These are phyloP conservation scores for Oncorhynchus masou DNA, from an alignment of 2,113 vertebrate genomes.

Conservation along the genomic window DNA sequence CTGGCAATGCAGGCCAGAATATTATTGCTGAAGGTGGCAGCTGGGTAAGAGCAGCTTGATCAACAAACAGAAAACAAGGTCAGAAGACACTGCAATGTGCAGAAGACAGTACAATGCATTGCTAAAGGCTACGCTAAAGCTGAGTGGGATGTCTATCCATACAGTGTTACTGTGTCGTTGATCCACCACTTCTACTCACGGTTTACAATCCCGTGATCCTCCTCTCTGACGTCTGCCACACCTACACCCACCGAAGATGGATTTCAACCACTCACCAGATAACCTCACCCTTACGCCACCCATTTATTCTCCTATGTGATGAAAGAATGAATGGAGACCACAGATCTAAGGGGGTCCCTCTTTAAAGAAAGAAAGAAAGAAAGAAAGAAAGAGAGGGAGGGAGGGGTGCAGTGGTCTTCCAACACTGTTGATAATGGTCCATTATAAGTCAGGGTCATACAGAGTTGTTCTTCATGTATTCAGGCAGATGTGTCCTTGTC, in stretches of 20 bases:
- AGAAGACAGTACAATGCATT: not conserved
- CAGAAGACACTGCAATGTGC: not conserved
- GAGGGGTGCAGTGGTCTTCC: not conserved
- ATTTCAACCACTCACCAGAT: too few relatives aligned
- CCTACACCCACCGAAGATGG: conserved; percentile 21
- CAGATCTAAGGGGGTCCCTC: not conserved
- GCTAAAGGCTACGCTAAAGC: not conserved
- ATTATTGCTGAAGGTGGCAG: not conserved
- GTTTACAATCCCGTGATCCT: too few relatives aligned
- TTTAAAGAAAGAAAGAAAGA: conserved; percentile 5
- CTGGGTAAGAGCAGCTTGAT: not conserved
- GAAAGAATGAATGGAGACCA: not conserved
- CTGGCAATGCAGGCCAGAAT: too few relatives aligned
- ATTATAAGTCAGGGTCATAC: conserved; percentile 7
- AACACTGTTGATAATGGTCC: not conserved
- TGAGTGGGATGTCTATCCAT: not conserved
- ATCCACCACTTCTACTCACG: not conserved
- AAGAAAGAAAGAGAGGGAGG: not conserved
- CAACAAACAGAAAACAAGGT: not conserved
- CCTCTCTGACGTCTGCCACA: conserved; percentile 12
- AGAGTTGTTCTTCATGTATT: conserved; percentile 31
- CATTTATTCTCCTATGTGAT: too few relatives aligned
- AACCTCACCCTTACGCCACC: too few relatives aligned
- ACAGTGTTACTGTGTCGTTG: not conserved
- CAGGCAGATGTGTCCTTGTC: conserved; percentile 42